These are phyloP conservation scores for Yponomeuta plumbellus DNA, from an alignment of 2,888 invertebrate genomes.

Conservation along the genomic window DNA sequence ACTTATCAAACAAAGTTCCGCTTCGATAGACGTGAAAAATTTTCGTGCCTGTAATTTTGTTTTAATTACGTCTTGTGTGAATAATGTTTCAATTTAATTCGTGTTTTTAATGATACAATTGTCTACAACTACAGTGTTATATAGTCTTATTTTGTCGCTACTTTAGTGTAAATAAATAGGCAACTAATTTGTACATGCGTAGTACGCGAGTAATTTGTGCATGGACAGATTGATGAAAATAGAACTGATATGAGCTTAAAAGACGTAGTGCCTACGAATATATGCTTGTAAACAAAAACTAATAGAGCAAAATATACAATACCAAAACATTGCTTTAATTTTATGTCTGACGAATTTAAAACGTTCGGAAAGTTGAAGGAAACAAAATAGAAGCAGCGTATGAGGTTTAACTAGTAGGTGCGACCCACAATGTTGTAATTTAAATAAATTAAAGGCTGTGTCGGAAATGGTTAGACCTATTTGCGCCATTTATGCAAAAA, in stretches of 20 bases:
- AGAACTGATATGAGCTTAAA: conserved; percentile 81
- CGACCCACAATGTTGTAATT: conserved; percentile 17
- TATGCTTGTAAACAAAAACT: conserved; percentile 59
- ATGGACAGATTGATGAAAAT: conserved; percentile 64
- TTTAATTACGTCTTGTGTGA: conserved; percentile 1
- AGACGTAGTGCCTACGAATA: conserved; percentile 80
- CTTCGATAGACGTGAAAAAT: neutral
- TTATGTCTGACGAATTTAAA: conserved; percentile 39
- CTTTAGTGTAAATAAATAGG: conserved; percentile 52
- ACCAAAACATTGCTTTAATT: conserved; percentile 26
- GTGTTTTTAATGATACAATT: neutral
- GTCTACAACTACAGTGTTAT: neutral
- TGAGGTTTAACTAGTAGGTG: conserved; percentile 34
- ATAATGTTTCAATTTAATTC: neutral
- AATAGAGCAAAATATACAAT: conserved; percentile 43
- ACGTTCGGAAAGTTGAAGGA: conserved; percentile 29
- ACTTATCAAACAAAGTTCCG: conserved; percentile 1
- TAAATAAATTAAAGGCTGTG: conserved; percentile 53
- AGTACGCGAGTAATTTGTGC: conserved; percentile 62
- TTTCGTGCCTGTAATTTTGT: neutral
- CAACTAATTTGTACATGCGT: conserved; percentile 58
- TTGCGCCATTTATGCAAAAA: conserved; percentile 5
- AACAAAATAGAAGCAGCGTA: conserved; percentile 14
- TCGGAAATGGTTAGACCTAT: conserved; percentile 50
- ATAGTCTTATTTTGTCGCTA: conserved; percentile 20